Conservation (phyloP, 2,113 vertebrate species). For the Cinclus cinclus region DNA sequence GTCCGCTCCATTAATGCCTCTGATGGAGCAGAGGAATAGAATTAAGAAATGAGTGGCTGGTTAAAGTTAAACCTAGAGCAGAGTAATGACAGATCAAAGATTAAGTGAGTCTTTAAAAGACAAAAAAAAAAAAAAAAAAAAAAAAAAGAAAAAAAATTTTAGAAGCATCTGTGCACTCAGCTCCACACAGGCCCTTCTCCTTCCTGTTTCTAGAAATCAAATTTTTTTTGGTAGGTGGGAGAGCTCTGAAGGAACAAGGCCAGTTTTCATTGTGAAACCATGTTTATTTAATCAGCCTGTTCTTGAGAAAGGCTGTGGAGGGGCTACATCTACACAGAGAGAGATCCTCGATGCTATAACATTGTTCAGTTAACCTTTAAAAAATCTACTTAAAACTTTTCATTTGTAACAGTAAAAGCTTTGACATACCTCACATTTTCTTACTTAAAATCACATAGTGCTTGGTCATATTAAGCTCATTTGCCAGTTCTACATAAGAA, state of each 20-base stretch:
- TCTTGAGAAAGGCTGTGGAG: background rate
- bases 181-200: background rate
- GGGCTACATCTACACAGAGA: background rate
- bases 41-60: slow-evolving; percentile 58
- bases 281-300: background rate
- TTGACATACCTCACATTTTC: background rate
- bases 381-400: background rate
- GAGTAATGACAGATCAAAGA: slow-evolving; percentile 59
- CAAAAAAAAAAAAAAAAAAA: background rate
- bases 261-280: background rate
- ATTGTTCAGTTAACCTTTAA: background rate
- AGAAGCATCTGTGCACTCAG: background rate
- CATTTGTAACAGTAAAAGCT: background rate
- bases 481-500: background rate
- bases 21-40: slow-evolving; percentile 35
- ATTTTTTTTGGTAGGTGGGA: background rate
- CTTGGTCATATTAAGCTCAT: background rate
- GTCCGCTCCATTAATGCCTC: background rate
- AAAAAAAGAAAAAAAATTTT: no score
- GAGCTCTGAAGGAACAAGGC: background rate
- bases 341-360: background rate
- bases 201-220: slow-evolving; percentile 5
- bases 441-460: background rate
- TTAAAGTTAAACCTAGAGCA: slow-evolving; percentile 67
- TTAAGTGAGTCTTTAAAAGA: background rate